A percentile compares a stretch with the other conserved stretches of the same genome.
These are phyloP conservation scores for Scotopteryx bipunctaria DNA, from an alignment of 2,888 invertebrate species.

Conservation along the genomic window DNA sequence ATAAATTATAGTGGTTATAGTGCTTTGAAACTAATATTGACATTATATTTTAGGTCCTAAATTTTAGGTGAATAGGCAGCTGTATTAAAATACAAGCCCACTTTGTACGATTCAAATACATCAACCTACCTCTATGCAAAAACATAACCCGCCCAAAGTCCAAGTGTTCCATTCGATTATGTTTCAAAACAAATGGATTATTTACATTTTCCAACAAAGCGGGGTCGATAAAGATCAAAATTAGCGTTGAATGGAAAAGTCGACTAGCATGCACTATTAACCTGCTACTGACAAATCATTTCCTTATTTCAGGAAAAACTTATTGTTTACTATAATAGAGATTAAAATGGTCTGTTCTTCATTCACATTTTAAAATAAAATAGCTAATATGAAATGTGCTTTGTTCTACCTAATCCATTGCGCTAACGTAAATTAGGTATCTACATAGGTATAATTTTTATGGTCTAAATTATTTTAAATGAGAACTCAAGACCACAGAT, in stretches of 20 bases:
- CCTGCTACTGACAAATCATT: conserved; percentile 33
- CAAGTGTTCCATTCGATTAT: conserved; percentile 35
- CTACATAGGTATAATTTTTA: too few relatives aligned
- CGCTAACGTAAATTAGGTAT: too few relatives aligned
- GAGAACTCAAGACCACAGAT: too few relatives aligned
- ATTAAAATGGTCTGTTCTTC: too few relatives aligned
- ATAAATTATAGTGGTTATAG: too few relatives aligned
- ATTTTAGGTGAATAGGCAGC: neutral
- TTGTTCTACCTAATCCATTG: too few relatives aligned
- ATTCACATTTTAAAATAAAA: too few relatives aligned
- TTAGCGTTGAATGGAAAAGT: conserved; percentile 64
- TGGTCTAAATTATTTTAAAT: too few relatives aligned
- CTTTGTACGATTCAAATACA: conserved; percentile 7
- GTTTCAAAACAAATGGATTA: conserved; percentile 57
- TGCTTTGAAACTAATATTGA: too few relatives aligned
- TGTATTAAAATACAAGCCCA: neutral
- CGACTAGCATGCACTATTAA: conserved; percentile 40
- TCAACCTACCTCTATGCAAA: conserved; percentile 2
- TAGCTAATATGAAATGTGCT: too few relatives aligned
- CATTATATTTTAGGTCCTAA: neutral
- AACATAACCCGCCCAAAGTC: conserved; percentile 44
- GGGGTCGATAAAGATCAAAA: conserved; percentile 54
- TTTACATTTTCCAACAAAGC: conserved; percentile 54
- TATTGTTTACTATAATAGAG: too few relatives aligned
- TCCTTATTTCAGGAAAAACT: conserved; percentile 35